phyloP scores from a whole-genome alignment of 2,888 invertebrate genomes.

The Lypha dubia region DNA sequence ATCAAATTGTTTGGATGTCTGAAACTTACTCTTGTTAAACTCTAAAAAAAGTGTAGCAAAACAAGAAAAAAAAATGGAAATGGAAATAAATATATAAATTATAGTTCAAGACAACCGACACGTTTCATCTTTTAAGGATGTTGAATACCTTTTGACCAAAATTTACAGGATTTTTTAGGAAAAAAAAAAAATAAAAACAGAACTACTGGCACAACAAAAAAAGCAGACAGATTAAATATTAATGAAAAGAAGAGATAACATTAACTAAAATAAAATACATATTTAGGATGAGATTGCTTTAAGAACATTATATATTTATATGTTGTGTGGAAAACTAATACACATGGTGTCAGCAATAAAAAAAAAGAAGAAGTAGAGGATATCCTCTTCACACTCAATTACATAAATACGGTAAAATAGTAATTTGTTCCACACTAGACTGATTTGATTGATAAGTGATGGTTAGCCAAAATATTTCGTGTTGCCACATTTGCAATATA shows the following conservation, averaged over 20 bases:
- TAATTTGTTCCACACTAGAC: not conserved
- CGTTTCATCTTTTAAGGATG: constrained; percentile 46
- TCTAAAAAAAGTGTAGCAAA: not conserved
- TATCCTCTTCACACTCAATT: not conserved
- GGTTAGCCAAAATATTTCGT: not conserved
- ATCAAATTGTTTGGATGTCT: constrained; percentile 6
- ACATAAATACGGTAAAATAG: not conserved
- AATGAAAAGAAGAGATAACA: too few relatives aligned
- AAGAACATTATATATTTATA: too few relatives aligned
- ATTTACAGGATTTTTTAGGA: constrained; percentile 40
- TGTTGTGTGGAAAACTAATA: too few relatives aligned
- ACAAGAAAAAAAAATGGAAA: not conserved
- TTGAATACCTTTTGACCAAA: constrained; percentile 54
- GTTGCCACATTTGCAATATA: too few relatives aligned
- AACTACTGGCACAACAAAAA: constrained; percentile 1
- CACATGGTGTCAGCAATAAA: too few relatives aligned
- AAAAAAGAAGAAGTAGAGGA: too few relatives aligned
- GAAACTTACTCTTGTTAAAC: not conserved
- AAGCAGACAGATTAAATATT: not conserved
- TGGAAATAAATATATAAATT: constrained; percentile 12
- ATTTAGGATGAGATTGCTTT: too few relatives aligned
- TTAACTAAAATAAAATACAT: too few relatives aligned
- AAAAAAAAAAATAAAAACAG: not conserved
- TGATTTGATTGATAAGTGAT: not conserved
- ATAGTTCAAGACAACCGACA: constrained; percentile 47